A percentile compares a stretch with the other conserved stretches of the same genome.
Evolutionary conservation across 1,140 invertebrate species (phyloP).

Genomic region (Ditylenchus dipsaci): DNA sequence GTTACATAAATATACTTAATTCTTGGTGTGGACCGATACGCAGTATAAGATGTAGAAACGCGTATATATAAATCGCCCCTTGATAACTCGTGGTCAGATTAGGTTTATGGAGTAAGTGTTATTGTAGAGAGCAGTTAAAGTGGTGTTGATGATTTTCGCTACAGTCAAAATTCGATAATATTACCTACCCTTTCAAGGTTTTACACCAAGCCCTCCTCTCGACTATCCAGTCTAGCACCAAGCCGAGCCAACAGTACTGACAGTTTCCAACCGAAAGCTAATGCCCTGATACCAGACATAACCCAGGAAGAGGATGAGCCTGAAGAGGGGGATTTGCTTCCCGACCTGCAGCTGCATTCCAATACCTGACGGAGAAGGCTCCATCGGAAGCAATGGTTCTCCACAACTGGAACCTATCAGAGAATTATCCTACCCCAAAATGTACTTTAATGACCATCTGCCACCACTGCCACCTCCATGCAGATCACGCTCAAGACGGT

Average conservation of each 20-base stretch:
- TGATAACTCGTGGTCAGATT: too few species aligned
- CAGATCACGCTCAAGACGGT: not conserved
- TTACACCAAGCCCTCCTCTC: slow-evolving; percentile 16
- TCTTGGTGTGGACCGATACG: too few species aligned
- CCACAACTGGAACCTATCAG: not conserved
- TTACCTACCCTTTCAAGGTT: not conserved
- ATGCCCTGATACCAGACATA: slow-evolving; percentile 12
- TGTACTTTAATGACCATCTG: not conserved
- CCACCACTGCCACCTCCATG: not conserved
- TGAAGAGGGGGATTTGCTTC: slow-evolving; percentile 10
- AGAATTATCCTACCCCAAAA: not conserved
- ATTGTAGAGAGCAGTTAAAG: too few species aligned
- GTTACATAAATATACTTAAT: too few species aligned
- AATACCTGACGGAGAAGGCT: not conserved
- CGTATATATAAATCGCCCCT: too few species aligned
- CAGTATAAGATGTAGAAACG: too few species aligned
- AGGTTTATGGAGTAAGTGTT: too few species aligned
- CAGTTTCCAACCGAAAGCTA: slow-evolving; percentile 21
- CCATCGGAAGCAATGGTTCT: not conserved
- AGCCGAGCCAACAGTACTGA: slow-evolving; percentile 34
- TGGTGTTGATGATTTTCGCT: too few species aligned
- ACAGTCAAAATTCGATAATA: too few species aligned
- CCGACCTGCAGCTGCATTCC: not conserved
- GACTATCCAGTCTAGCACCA: slow-evolving; percentile 15
- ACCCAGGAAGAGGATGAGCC: slow-evolving; percentile 25